These are phyloP conservation scores for Pseudoips prasinana DNA, from an alignment of 2,888 invertebrate genomes.

Conservation along the genomic window DNA sequence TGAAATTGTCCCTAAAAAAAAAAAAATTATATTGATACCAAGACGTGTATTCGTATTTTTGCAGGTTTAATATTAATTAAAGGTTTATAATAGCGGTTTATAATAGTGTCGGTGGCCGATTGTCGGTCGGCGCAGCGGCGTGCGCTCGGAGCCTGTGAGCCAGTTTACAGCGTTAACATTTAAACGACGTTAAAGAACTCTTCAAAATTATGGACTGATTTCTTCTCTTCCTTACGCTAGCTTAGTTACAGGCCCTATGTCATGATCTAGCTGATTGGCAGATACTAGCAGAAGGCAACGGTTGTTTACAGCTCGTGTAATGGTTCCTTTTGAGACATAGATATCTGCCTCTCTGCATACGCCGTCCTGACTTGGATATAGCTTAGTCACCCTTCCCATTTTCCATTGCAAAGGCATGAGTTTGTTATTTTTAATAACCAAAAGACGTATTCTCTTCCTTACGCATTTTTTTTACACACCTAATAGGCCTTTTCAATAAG, in stretches of 20 bases:
- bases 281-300: conserved; percentile 2
- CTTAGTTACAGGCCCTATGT: neutral
- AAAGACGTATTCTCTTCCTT: no score
- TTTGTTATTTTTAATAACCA: conserved; percentile 3
- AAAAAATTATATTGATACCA: no score
- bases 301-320: conserved; percentile 8
- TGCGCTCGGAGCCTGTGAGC: neutral
- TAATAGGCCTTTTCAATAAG: no score
- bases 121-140: neutral
- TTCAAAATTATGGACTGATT: neutral
- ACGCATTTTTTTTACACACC: no score
- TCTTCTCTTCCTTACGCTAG: no score
- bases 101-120: no score
- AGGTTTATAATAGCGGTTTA: no score
- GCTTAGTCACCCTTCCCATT: conserved; percentile 13
- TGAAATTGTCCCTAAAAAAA: no score
- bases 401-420: conserved; percentile 15
- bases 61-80: no score
- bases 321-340: conserved; percentile 4
- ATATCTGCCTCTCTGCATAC: conserved; percentile 15
- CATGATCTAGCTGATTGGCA: neutral
- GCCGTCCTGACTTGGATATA: conserved; percentile 17
- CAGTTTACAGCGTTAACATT: neutral
- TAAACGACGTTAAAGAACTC: neutral
- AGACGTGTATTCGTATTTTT: no score